Evolutionary conservation across 1,140 invertebrate genomes (phyloP).

Genomic region (Chelonus insularis): DNA sequence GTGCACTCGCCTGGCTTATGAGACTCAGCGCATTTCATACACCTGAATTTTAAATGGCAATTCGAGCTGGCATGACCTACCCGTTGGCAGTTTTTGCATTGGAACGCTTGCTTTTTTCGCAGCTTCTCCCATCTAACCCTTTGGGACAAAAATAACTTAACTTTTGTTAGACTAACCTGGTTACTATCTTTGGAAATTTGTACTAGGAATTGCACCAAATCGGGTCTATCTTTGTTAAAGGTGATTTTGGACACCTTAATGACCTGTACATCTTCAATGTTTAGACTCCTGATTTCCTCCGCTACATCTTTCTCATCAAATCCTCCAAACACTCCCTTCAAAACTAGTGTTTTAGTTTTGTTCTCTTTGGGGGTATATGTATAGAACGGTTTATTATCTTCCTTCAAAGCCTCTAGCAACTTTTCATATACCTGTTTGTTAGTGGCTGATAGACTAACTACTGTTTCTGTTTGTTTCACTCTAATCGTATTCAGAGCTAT

Average conservation of each 20-base stretch:
- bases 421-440: no score
- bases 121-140: conserved; percentile 23
- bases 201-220: not conserved
- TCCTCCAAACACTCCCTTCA: no score
- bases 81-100: conserved; percentile 32
- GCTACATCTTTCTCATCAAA: no score
- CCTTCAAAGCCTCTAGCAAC: no score
- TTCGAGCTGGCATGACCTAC: conserved; percentile 28
- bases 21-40: conserved; percentile 25
- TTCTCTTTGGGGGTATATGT: no score
- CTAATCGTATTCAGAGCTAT: no score
- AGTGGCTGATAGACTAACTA: no score
- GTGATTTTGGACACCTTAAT: not conserved
- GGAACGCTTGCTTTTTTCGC: conserved; percentile 1
- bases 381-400: no score
- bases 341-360: no score
- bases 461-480: no score
- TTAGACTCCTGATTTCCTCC: not conserved
- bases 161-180: no score
- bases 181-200: not conserved
- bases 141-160: no score
- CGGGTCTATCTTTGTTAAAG: not conserved
- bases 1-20: not conserved
- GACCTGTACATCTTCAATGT: not conserved
- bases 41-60: conserved; percentile 21